Base-by-base conservation (phyloP, 2,797 vertebrate genomes). In the Chlorospingus semifuscus region DNA sequence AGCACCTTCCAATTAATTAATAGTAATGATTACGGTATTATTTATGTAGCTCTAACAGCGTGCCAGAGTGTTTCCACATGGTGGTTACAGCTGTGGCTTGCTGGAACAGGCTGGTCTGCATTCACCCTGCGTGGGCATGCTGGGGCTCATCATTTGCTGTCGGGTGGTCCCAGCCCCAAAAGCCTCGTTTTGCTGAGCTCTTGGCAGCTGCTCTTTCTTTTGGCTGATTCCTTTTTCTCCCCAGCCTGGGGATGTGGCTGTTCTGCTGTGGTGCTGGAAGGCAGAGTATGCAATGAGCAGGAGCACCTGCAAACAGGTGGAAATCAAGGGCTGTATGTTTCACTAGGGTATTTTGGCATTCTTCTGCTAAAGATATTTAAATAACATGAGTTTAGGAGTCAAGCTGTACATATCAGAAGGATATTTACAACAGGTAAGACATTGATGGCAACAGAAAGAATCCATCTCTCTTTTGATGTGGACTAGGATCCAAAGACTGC, bases 1-100 rank as follows among this genome's bases (percentile, higher is more conserved):
- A 94, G 94, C 95, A 93, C 94, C 94, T 96, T 97, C 74, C 94
- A 95, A 91, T 96, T 97, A 97, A 96, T 97, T 95, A 96, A 96
- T 96, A 95, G 96, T 91, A 96, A 96, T 97, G 96, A 97, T 96
- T 95, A 82, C 6, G 13, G 87, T 90, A 82, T 95, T 94, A 95
- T 95, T 97, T 94, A 94, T 93, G 93, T 70, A 42, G 80, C 77
- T 90, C 83, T 64, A 90, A 57, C 80, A 91, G 94, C 41, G 0
- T 61, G 91, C 83, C 41, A 7, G 79, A 61, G 66, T 53, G 82
- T 91, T 93, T 63, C 83, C 0, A 2, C 66, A 21, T 1, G 3
- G 22, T 14, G 49, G 63, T 82, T 94, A 22, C 83, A 91, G 85
- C 87, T 94, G 89, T 39, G 87, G 63, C 83, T 96, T 46, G 92